phyloP scores from a whole-genome alignment of 35 echinoderm and acorn worm genomes.

The Amphiura filiformis region DNA sequence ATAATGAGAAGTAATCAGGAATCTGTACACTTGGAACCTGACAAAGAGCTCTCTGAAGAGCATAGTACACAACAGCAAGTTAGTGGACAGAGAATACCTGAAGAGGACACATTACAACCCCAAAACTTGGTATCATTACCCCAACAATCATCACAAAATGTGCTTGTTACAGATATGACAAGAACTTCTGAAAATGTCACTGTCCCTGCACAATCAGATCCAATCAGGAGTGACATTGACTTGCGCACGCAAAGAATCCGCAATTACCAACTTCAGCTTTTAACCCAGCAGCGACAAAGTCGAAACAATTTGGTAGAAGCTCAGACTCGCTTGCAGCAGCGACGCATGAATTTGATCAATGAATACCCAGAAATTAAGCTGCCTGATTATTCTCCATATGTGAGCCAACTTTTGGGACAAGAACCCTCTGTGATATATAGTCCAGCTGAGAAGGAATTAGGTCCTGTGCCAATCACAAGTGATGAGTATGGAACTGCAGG shows the following conservation, averaged over 20 bases:
- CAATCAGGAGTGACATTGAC: too few species aligned
- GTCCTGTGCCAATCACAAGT: neutral
- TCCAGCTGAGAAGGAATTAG: neutral
- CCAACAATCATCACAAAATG: too few species aligned
- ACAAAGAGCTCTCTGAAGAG: too few species aligned
- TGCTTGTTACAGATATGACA: too few species aligned
- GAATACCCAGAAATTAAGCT: constrained; percentile 54
- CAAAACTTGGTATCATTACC: too few species aligned
- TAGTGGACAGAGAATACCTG: too few species aligned
- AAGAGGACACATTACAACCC: too few species aligned
- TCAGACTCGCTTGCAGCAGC: constrained; percentile 42
- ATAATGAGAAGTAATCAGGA: too few species aligned
- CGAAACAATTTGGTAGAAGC: constrained; percentile 33
- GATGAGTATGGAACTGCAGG: neutral
- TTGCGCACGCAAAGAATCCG: neutral
- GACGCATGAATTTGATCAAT: constrained; percentile 29
- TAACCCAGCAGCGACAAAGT: constrained; percentile 20
- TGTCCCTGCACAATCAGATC: too few species aligned
- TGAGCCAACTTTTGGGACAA: neutral
- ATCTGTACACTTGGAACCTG: too few species aligned
- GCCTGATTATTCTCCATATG: constrained; percentile 40
- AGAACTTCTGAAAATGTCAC: too few species aligned
- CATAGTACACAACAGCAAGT: too few species aligned
- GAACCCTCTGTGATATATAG: neutral
- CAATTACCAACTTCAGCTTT: constrained; percentile 24